Base-by-base conservation (phyloP, 2,797 vertebrate genomes). In the Novumbra hubbsi region DNA sequence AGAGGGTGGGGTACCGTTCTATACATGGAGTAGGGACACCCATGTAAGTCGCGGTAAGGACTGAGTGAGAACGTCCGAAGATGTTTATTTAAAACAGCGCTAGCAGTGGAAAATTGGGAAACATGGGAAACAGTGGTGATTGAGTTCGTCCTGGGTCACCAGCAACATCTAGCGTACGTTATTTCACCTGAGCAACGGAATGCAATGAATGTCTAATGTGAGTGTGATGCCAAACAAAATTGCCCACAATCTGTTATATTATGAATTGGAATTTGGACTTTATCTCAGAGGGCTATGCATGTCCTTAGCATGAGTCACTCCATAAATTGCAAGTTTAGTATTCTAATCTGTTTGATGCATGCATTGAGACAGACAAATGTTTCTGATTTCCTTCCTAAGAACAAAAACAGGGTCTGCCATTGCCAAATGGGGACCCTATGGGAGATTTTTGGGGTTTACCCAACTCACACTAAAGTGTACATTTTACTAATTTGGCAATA, bases 1-100 rank as follows among this genome's bases (percentile, higher is more conserved):
- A 38, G 80, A 88, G 84, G 88, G 90, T 87, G 69, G 83, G 80
- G 78, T 64, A 27, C 34, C 76, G 71, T 69, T 86, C 91, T 90
- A 80, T 89, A 94, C 87, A 91, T 89, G 87, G 92, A 85, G 30
- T 76, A 87, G 50, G 73, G 84, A 80, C 78, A 75, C 66, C 48
- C 62, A 21, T 19, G 48, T 52, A 48, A 32, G n/a, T 70, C 17
- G 45, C 60, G 41, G 49, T 45, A 9, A 45, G 41, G 41, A 45
- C 21, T 17, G 21, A 60, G 15, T 64, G 14, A 7, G 52, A 52
- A 41, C 24, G 74, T 76, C 84, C 79, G 72, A 76, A 69, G 5
- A 68, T 78, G 73, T 86, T 89, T 84, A 85, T 89, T 84, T 79
- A 79, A 81, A 80, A 64, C 70, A 69, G 76, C 79, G 34, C 75